Conservation (phyloP, 2,113 vertebrate species). For the Melanotaenia duboulayi region DNA sequence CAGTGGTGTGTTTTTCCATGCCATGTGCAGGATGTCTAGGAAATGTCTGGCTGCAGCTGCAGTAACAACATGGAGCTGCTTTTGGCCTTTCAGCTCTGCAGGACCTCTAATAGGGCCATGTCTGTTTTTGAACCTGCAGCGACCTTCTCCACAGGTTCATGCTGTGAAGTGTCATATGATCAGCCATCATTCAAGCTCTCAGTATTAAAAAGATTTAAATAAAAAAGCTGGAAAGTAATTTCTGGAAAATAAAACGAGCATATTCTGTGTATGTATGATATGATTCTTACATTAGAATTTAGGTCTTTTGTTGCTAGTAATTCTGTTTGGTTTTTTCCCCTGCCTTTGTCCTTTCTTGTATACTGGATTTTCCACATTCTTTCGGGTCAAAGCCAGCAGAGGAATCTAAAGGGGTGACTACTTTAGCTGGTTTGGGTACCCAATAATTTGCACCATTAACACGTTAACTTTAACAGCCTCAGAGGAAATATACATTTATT, state of each 20-base stretch:
- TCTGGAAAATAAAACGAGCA: constrained; percentile 2
- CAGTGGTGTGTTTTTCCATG: constrained; percentile 58
- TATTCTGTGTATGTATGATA: neutral
- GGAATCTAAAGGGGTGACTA: too few relatives aligned
- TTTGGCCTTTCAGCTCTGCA: constrained; percentile 32
- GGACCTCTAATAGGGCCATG: constrained; percentile 19
- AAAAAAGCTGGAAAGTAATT: constrained; percentile 3
- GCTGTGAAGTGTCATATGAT: constrained; percentile 4
- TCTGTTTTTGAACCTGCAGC: constrained; percentile 33
- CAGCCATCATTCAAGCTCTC: neutral
- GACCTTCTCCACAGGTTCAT: constrained; percentile 25
- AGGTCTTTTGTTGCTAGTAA: too few relatives aligned
- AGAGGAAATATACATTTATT: too few relatives aligned
- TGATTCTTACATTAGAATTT: too few relatives aligned
- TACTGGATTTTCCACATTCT: too few relatives aligned
- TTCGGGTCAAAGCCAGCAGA: too few relatives aligned
- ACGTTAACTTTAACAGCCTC: too few relatives aligned
- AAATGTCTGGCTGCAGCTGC: constrained; percentile 65
- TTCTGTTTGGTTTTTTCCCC: too few relatives aligned
- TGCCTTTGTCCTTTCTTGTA: too few relatives aligned
- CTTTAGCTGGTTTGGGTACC: too few relatives aligned
- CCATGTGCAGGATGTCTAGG: constrained; percentile 66
- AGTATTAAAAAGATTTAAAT: constrained; percentile 37
- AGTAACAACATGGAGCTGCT: constrained; percentile 34
- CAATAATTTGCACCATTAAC: too few relatives aligned